Conservation (phyloP, 2,113 vertebrate genomes). For the Laticauda colubrina region DNA sequence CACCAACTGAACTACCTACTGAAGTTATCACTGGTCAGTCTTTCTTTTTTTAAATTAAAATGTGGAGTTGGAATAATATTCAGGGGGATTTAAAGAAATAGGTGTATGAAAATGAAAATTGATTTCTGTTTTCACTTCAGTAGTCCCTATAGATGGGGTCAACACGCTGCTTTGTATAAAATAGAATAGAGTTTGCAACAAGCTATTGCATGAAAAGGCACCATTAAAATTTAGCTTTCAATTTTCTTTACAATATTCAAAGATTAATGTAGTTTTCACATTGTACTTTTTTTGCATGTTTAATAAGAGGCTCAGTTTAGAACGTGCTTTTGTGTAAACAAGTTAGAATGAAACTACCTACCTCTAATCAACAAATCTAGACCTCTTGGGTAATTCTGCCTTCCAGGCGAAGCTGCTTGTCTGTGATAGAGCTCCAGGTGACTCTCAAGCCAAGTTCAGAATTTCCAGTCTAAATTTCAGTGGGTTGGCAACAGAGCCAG, state of each 20-base stretch:
- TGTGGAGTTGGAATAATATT: not conserved
- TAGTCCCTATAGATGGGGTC: not conserved
- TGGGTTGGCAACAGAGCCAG: not conserved
- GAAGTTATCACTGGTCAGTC: conserved; percentile 33
- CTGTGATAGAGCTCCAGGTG: not conserved
- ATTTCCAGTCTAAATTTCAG: not conserved
- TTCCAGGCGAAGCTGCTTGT: not conserved
- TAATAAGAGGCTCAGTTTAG: not conserved
- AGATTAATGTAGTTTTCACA: not conserved
- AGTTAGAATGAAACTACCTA: not conserved
- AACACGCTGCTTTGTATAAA: not conserved
- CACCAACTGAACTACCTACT: conserved; percentile 37
- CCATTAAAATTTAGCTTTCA: not conserved
- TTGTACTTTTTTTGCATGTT: not conserved
- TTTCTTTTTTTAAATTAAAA: not conserved
- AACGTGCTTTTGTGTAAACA: not conserved
- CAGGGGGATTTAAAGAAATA: not conserved
- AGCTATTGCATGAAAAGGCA: not conserved
- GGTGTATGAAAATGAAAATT: not conserved
- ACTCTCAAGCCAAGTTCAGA: not conserved
- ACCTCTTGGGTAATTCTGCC: not conserved
- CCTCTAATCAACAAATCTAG: not conserved
- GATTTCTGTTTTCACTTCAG: not conserved
- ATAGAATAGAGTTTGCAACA: not conserved
- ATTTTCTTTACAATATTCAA: not conserved